Percentiles rank a stretch among this genome's conserved stretches.
phyloP scores from a whole-genome alignment of 64 coral and sea anemone species.

The Pocillopora verrucosa region DNA sequence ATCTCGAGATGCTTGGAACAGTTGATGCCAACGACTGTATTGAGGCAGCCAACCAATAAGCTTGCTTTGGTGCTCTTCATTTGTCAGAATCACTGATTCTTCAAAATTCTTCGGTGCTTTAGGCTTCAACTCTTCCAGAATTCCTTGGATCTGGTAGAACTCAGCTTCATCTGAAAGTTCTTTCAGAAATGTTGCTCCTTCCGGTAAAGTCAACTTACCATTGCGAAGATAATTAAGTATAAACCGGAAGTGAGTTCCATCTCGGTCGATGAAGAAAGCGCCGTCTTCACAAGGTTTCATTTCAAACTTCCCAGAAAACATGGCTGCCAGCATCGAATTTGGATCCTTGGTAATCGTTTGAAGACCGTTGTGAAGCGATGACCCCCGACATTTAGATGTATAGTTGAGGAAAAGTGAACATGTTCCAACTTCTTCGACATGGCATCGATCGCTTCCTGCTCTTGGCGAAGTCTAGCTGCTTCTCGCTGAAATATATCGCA shows the following conservation, averaged over 20 bases:
- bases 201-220: neutral
- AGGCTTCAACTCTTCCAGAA: neutral
- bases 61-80: neutral
- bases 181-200: neutral
- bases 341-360: slow-evolving; percentile 32
- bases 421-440: slow-evolving; percentile 49
- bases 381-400: slow-evolving; percentile 42
- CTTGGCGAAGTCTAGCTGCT: neutral
- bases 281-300: neutral
- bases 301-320: neutral
- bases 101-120: neutral
- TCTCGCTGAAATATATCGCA: neutral
- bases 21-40: neutral
- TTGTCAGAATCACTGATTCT: neutral
- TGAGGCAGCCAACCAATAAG: neutral
- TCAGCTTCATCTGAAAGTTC: neutral
- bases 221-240: slow-evolving; percentile 4
- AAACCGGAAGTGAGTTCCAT: neutral
- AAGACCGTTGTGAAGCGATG: slow-evolving; percentile 29
- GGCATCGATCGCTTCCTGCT: neutral
- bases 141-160: neutral
- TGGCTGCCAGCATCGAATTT: neutral
- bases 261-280: slow-evolving; percentile 13
- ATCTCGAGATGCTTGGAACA: neutral
- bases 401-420: slow-evolving; percentile 29